A percentile compares a stretch with the other conserved stretches of the same genome.
These are phyloP conservation scores for Esox lucius DNA, from an alignment of 2,797 vertebrate species.

Conservation along the genomic window DNA sequence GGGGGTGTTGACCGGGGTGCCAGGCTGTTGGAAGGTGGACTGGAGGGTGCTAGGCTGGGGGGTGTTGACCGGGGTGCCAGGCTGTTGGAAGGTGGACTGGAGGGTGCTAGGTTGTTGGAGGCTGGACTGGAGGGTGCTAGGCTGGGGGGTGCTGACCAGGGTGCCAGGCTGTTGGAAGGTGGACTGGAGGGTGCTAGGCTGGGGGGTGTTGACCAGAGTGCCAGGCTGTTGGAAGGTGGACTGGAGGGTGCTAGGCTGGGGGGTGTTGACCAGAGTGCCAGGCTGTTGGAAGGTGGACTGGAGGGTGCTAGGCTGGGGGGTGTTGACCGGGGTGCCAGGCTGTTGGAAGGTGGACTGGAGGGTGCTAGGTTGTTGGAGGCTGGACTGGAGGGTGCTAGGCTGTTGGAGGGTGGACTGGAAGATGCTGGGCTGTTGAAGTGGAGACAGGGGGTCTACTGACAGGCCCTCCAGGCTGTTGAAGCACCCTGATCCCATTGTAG, in stretches of 20 bases:
- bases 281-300: slow-evolving; percentile 48
- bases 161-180: slow-evolving; percentile 7
- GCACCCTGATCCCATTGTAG: slow-evolving; percentile 31
- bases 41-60: no score
- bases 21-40: slow-evolving; percentile 50
- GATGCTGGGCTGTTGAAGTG: not conserved
- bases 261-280: slow-evolving; percentile 23
- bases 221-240: no score
- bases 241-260: slow-evolving; percentile 9
- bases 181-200: slow-evolving; percentile 38
- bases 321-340: not conserved
- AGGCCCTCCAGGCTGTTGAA: slow-evolving; percentile 34
- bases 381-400: slow-evolving; percentile 34
- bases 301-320: no score
- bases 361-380: slow-evolving; percentile 31
- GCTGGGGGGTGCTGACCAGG: not conserved
- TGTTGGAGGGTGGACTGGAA: slow-evolving; percentile 36
- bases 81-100: slow-evolving; percentile 26
- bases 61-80: not conserved
- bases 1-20: not conserved
- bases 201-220: not conserved
- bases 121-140: slow-evolving; percentile 27
- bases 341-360: slow-evolving; percentile 37
- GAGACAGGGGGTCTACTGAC: slow-evolving; percentile 37
- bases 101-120: slow-evolving; percentile 42